Evolutionary conservation across 2,113 vertebrate species (phyloP), one percentile per base, ranked within the genome.

Genomic region (Phalacrocorax brasilianus): DNA sequence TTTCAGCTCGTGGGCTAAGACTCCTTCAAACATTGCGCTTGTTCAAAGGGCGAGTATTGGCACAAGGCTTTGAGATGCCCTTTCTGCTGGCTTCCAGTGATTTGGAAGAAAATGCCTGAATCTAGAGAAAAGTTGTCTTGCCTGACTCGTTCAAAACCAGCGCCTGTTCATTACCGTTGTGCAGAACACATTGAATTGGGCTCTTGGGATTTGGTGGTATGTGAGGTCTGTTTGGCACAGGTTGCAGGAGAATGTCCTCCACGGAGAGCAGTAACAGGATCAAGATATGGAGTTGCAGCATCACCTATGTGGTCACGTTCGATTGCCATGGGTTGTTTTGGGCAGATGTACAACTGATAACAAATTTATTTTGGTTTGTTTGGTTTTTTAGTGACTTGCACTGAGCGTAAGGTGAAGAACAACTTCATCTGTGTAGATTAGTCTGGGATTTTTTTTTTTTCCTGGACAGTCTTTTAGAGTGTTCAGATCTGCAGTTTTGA

Each of bases 141-240:
- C n/a, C 17, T 47, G 1, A 79, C 55, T 80, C 18, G 76, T 91
- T 88, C 58, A 68, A 83, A 89, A n/a, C 15, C 40, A 73, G 24
- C 0, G 2, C 1, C 1, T 66, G 45, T 44, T 77, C 19, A 21
- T 63, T 47, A 38, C 32, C 1, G 1, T 16, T 40, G 42, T 52
- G 33, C 65, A 53, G 72, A 86, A 38, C n/a, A 40, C 20, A 35
- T 66, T 8, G 9, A 23, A 5, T 5, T 45, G n/a, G 26, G 42
- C 35, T 77, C 5, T 14, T 76, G 49, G 27, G 50, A 12, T 88
- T 40, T 56, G 45, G 23, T 79, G 50, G 18, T 42, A 42, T 33
- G 45, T 61, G 35, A 70, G 17, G n/a, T 79, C 40, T 9, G 3
- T 45, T 26, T 84, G 44, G 14, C 23, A 50, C 26, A 56, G 1